A percentile compares a stretch with the other conserved stretches of the same genome.
Evolutionary conservation across 2,888 invertebrate species (phyloP).

Genomic region (Melinaea menophilus): DNA sequence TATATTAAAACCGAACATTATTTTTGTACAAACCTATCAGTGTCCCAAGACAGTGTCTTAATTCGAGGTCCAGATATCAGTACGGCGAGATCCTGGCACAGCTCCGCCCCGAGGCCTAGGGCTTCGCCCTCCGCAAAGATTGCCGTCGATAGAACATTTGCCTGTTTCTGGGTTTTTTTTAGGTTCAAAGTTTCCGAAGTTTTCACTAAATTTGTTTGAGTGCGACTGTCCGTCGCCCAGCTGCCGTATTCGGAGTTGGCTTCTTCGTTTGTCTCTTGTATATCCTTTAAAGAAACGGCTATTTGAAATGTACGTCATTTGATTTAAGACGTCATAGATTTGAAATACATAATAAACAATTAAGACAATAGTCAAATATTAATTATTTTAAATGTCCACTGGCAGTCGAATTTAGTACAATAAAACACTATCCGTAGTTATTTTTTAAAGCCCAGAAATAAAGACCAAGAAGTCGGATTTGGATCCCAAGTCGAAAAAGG

Average conservation of each 20-base stretch:
- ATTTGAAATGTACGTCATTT: neutral
- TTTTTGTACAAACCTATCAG: slow-evolving; percentile 57
- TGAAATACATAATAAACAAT: too few relatives aligned
- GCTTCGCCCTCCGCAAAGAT: slow-evolving; percentile 79
- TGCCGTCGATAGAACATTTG: slow-evolving; percentile 77
- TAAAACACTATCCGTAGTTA: too few relatives aligned
- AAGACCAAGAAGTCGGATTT: too few relatives aligned
- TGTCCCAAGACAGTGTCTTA: slow-evolving; percentile 84
- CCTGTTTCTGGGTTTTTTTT: slow-evolving; percentile 60
- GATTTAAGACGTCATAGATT: too few relatives aligned
- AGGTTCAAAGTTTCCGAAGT: slow-evolving; percentile 65
- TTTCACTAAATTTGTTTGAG: slow-evolving; percentile 71
- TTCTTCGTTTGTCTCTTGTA: slow-evolving; percentile 43
- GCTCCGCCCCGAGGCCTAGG: slow-evolving; percentile 80
- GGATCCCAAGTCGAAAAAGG: too few relatives aligned
- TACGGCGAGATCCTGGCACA: slow-evolving; percentile 84
- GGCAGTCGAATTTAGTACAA: too few relatives aligned
- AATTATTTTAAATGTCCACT: too few relatives aligned
- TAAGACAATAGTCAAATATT: too few relatives aligned
- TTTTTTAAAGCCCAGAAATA: too few relatives aligned
- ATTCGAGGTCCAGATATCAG: slow-evolving; percentile 84
- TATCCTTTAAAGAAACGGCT: slow-evolving; percentile 40
- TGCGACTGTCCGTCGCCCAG: slow-evolving; percentile 70
- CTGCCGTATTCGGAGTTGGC: slow-evolving; percentile 58
- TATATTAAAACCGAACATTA: neutral